A percentile compares a stretch with the other conserved stretches of the same genome.
Evolutionary conservation across 1,140 invertebrate species (phyloP).

Genomic region (Contarinia nasturtii): DNA sequence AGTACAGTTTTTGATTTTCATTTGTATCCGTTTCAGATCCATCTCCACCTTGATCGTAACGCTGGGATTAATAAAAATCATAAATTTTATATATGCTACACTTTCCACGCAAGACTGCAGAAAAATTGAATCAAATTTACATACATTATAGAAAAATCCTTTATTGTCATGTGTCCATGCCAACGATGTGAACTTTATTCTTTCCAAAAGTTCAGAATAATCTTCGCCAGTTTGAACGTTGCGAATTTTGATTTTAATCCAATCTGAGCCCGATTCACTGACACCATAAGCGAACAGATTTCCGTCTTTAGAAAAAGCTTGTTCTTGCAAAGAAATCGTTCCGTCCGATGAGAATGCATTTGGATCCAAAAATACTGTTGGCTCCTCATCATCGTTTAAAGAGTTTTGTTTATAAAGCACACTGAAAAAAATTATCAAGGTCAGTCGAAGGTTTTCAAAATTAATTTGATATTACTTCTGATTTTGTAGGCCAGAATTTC

Average conservation of each 20-base stretch:
- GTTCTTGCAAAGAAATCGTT: constrained; percentile 57
- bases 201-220: constrained; percentile 51
- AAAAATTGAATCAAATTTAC: constrained; percentile 14
- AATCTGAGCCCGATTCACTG: constrained; percentile 78
- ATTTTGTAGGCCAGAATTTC: constrained; percentile 83
- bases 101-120: too few species aligned
- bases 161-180: constrained; percentile 70
- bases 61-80: not conserved
- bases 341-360: constrained; percentile 81
- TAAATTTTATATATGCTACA: too few species aligned
- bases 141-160: constrained; percentile 68
- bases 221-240: constrained; percentile 55
- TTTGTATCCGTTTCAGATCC: constrained; percentile 56
- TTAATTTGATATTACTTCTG: constrained; percentile 42
- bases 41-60: constrained; percentile 48
- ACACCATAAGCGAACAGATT: constrained; percentile 71
- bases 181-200: constrained; percentile 59
- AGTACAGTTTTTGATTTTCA: constrained; percentile 64
- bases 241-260: constrained; percentile 69
- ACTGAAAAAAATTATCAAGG: constrained; percentile 28
- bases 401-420: constrained; percentile 76
- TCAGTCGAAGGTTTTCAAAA: not conserved
- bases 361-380: constrained; percentile 78
- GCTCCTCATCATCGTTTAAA: constrained; percentile 41
- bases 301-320: constrained; percentile 74